Percentiles rank a stretch among this genome's conserved stretches.
phyloP scores from a whole-genome alignment of 2,113 vertebrate genomes.

The Syrmaticus mikado region DNA sequence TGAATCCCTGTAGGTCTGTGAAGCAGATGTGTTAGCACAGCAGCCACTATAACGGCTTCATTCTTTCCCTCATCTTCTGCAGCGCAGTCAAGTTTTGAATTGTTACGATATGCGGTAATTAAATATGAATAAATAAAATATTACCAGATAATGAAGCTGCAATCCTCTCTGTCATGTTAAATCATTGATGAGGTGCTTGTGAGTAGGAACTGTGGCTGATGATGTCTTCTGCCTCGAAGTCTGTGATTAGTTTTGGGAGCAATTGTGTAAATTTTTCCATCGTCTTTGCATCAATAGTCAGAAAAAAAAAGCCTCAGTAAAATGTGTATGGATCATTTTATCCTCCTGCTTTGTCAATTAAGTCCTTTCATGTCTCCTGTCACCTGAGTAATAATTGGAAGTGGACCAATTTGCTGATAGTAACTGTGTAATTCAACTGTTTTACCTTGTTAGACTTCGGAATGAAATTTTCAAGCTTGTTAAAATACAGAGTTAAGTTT shows the following conservation, averaged over 20 bases:
- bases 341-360: not conserved
- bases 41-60: slow-evolving; percentile 23
- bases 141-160: slow-evolving; percentile 56
- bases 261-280: slow-evolving; percentile 20
- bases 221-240: not conserved
- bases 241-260: not conserved
- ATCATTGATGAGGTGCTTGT: slow-evolving; percentile 59
- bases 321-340: not conserved
- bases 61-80: slow-evolving; percentile 54
- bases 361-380: not conserved
- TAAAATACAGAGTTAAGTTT: not conserved
- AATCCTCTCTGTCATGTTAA: slow-evolving; percentile 49
- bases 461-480: not conserved
- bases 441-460: not conserved
- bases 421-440: not conserved
- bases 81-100: slow-evolving; percentile 30
- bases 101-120: slow-evolving; percentile 62
- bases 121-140: slow-evolving; percentile 68
- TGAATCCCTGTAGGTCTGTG: slow-evolving; percentile 65
- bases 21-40: slow-evolving; percentile 70
- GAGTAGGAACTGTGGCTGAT: slow-evolving; percentile 16
- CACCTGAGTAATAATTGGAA: not conserved
- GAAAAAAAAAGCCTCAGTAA: not conserved
- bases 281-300: not conserved
- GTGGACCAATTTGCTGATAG: not conserved